phyloP scores from a whole-genome alignment of 2,888 invertebrate species.

The Andrena praecox region DNA sequence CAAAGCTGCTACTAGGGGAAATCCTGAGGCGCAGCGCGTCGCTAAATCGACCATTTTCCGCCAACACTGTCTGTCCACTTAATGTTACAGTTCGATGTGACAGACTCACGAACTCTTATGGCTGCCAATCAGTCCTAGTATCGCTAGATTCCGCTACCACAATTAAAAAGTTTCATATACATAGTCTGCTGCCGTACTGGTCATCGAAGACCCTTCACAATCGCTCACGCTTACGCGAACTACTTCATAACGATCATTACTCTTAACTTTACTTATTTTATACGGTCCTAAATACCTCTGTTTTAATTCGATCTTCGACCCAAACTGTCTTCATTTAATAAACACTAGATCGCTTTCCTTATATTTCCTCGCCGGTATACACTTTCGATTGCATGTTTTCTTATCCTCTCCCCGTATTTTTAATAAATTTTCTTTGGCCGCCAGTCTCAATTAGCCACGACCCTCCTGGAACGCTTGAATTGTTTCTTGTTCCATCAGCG shows the following conservation, averaged over 20 bases:
- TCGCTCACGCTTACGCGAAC: too few species aligned
- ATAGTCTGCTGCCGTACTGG: constrained; percentile 54
- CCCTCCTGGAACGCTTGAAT: constrained; percentile 47
- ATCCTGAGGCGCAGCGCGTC: too few species aligned
- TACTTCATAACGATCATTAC: too few species aligned
- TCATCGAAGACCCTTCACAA: constrained; percentile 55
- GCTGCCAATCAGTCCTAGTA: too few species aligned
- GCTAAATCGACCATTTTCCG: too few species aligned
- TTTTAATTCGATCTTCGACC: constrained; percentile 62
- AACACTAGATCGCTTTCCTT: constrained; percentile 56
- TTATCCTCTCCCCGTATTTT: constrained; percentile 71
- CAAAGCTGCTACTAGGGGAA: too few species aligned
- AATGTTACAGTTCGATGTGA: too few species aligned
- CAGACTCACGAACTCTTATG: too few species aligned
- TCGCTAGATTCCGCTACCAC: not conserved
- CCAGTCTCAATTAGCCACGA: constrained; percentile 47
- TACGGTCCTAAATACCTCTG: constrained; percentile 66
- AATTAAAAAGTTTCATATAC: constrained; percentile 53
- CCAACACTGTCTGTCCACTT: too few species aligned
- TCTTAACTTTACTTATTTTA: constrained; percentile 41
- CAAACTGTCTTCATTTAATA: constrained; percentile 63
- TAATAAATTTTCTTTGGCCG: constrained; percentile 54
- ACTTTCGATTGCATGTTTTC: constrained; percentile 24
- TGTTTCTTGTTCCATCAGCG: constrained; percentile 57
- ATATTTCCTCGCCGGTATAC: constrained; percentile 66